Conservation (phyloP, 2,888 invertebrate genomes). For the Hemicrepidius hirtus region DNA sequence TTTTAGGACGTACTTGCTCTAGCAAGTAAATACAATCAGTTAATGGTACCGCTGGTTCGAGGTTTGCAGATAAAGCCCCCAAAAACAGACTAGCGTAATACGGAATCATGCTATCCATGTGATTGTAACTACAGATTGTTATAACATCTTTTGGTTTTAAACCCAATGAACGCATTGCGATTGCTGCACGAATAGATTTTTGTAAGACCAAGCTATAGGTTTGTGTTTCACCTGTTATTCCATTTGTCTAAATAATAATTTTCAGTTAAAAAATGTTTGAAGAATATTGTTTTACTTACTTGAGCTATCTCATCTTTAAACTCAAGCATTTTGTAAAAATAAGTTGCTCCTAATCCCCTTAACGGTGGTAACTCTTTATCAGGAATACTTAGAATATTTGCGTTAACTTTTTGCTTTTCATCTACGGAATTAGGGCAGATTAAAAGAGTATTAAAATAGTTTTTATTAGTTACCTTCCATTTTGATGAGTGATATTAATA, state of each 20-base stretch:
- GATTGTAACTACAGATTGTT: conserved; percentile 71
- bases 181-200: not conserved
- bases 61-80: conserved; percentile 65
- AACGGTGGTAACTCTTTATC: conserved; percentile 51
- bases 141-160: conserved; percentile 71
- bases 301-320: conserved; percentile 62
- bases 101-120: conserved; percentile 71
- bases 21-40: conserved; percentile 60
- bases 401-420: no score
- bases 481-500: no score
- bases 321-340: conserved; percentile 62
- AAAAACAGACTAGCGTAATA: conserved; percentile 72
- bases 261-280: not conserved
- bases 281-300: conserved; percentile 55
- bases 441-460: no score
- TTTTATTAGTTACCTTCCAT: no score
- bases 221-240: conserved; percentile 63
- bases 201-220: conserved; percentile 65
- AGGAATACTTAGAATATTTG: no score
- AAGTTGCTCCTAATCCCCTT: conserved; percentile 62
- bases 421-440: no score
- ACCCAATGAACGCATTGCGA: conserved; percentile 61
- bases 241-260: conserved; percentile 61
- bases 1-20: conserved; percentile 50
- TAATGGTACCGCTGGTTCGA: conserved; percentile 61